phyloP scores from a whole-genome alignment of 2,888 invertebrate genomes.

The Coremacera marginata region DNA sequence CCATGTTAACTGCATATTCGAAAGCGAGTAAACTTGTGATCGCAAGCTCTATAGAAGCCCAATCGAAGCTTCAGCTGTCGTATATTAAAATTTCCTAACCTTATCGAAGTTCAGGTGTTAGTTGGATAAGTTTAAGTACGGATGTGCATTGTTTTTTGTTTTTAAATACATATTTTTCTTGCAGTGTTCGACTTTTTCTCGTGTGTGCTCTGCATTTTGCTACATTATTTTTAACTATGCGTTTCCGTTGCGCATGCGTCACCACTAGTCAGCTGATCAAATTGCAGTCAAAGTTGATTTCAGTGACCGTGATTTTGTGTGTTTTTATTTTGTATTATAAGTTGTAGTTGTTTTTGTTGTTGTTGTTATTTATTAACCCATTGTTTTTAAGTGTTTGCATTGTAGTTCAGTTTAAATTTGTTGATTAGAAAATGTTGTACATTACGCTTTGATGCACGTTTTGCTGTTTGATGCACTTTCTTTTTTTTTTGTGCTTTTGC shows the following conservation, averaged over 20 bases:
- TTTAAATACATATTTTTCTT: not conserved
- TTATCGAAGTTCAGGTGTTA: too few relatives aligned
- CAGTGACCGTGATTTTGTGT: slow-evolving; percentile 29
- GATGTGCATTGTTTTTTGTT: not conserved
- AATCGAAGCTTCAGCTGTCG: too few relatives aligned
- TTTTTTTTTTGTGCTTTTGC: slow-evolving; percentile 6
- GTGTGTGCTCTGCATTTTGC: too few relatives aligned
- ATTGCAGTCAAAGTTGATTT: slow-evolving; percentile 20
- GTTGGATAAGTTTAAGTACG: too few relatives aligned
- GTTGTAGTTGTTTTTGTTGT: slow-evolving; percentile 1
- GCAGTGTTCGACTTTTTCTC: not conserved
- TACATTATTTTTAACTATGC: not conserved
- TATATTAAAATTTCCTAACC: too few relatives aligned
- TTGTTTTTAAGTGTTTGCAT: slow-evolving; percentile 7
- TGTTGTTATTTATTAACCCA: slow-evolving; percentile 26
- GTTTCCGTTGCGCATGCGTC: not conserved
- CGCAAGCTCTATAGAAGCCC: too few relatives aligned
- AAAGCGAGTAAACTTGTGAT: too few relatives aligned
- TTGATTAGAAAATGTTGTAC: slow-evolving; percentile 15
- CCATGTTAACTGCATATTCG: too few relatives aligned
- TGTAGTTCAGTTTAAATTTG: not conserved
- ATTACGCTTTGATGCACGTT: slow-evolving; percentile 1
- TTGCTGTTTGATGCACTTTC: slow-evolving; percentile 22
- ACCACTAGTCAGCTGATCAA: not conserved
- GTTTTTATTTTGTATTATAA: not conserved